Evolutionary conservation across 2,888 invertebrate genomes (phyloP), one percentile per base, ranked within the genome.

Genomic region (Erannis defoliaria): DNA sequence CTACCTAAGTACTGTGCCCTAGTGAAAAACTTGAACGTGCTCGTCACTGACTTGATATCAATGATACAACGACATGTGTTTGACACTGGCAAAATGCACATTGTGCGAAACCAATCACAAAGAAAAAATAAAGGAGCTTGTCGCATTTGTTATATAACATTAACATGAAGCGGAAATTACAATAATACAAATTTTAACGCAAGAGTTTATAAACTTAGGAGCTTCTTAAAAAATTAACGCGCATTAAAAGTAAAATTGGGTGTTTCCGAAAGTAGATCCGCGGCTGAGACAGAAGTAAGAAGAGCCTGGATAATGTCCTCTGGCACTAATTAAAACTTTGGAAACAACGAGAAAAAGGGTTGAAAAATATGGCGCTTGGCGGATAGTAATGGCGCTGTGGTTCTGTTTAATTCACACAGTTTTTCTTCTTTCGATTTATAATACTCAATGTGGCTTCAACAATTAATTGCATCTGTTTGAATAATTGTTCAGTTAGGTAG

Each of bases 261-360:
- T 82, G 80, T 85, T 86, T 85, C 70, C 78, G 73, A 78, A 84
- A 84, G 72, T 78, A 83, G 77, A 69, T 81, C 75, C 70, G 75
- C 76, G 76, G 75, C 77, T 73, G 77, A 76, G 79, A 82, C 80
- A 84, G 76, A 80, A 84, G 81, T 82, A 82, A 77, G 83, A 84
- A 85, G 84, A 84, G 81, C 76, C 78, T 81, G 87, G 84, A 84
- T 90, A 91, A 90, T 90, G 89, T 92, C 91, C 90, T 89, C 87
- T 85, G 91, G 88, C 89, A 89, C 89, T 91, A 91, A 92, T 91
- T 92, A 91, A 92, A 92, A 92, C 90, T 92, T 91, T 86, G 80
- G 76, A 75, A 85, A 84, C 83, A 78, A 79, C 81, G 83, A 80
- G 86, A 86, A 90, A 90, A 91, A 87, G 90, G 90, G 43, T 87